These are phyloP conservation scores for Cyclophora albipunctata DNA, from an alignment of 2,888 invertebrate genomes.

Conservation along the genomic window DNA sequence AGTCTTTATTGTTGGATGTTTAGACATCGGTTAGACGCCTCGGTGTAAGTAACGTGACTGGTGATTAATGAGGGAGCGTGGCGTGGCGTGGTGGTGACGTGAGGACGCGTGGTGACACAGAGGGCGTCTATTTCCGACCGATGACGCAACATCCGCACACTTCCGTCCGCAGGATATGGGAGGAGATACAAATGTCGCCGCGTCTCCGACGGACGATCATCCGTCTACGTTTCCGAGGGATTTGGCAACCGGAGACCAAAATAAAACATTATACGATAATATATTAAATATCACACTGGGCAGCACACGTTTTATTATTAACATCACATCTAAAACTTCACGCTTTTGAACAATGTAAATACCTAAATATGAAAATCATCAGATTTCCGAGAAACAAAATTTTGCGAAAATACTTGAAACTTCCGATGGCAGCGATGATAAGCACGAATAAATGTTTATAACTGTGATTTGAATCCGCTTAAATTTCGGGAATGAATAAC, in stretches of 20 bases:
- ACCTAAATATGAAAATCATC: too few relatives aligned
- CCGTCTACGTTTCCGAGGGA: conserved; percentile 47
- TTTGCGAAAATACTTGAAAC: not conserved
- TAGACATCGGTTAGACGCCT: not conserved
- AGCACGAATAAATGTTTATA: conserved; percentile 28
- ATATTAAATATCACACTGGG: conserved; percentile 4
- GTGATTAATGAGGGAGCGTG: conserved; percentile 26
- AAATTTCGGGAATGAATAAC: conserved; percentile 34
- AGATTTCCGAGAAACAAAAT: not conserved
- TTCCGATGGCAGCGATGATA: conserved; percentile 21
- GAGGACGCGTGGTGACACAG: conserved; percentile 56
- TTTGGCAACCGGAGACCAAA: conserved; percentile 24
- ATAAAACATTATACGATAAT: conserved; percentile 9
- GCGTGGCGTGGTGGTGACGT: conserved; percentile 21
- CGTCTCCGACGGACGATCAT: conserved; percentile 41
- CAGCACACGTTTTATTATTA: too few relatives aligned
- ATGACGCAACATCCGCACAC: conserved; percentile 67
- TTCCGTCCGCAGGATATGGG: conserved; percentile 65
- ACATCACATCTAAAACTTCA: too few relatives aligned
- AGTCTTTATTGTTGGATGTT: not conserved
- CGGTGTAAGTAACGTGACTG: conserved; percentile 32
- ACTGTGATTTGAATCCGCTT: conserved; percentile 32
- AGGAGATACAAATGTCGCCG: conserved; percentile 52
- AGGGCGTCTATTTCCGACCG: conserved; percentile 68
- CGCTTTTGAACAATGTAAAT: too few relatives aligned